These are phyloP conservation scores for Ornithoptera priamus DNA, from an alignment of 2,888 invertebrate species.

Conservation along the genomic window DNA sequence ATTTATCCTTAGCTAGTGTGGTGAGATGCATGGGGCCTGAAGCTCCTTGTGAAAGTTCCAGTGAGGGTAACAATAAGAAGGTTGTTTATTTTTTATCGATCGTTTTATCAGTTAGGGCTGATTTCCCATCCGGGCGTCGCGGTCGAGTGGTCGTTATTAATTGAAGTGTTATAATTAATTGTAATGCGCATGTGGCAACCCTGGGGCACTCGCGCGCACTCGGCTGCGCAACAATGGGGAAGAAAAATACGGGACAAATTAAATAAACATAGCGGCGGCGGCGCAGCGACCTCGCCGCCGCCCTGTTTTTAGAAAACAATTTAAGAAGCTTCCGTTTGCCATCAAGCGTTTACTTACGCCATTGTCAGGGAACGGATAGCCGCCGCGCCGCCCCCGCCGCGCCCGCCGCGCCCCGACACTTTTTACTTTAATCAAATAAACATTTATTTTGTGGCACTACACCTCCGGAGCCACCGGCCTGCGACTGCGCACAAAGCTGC, in stretches of 20 bases:
- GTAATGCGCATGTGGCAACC: too few species aligned
- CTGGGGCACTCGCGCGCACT: conserved; percentile 18
- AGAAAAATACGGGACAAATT: conserved; percentile 21
- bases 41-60: too few species aligned
- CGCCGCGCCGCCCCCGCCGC: conserved; percentile 45
- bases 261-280: conserved; percentile 37
- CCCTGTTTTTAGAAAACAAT: conserved; percentile 74
- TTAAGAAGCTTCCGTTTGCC: conserved; percentile 74
- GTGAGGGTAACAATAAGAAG: too few species aligned
- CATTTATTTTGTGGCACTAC: conserved; percentile 53
- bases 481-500: background rate
- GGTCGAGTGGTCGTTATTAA: too few species aligned
- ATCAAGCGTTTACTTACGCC: conserved; percentile 60
- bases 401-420: conserved; percentile 29
- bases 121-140: too few species aligned
- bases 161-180: too few species aligned
- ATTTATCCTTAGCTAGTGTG: too few species aligned
- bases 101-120: too few species aligned
- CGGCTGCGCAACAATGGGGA: conserved; percentile 18
- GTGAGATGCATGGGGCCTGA: too few species aligned
- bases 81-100: too few species aligned
- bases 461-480: too few species aligned
- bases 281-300: conserved; percentile 58
- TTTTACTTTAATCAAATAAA: conserved; percentile 65
- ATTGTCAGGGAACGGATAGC: conserved; percentile 70